Percentiles rank a stretch among this genome's conserved stretches.
phyloP scores from a whole-genome alignment of 2,797 vertebrate genomes.

The Anguilla megastoma region DNA sequence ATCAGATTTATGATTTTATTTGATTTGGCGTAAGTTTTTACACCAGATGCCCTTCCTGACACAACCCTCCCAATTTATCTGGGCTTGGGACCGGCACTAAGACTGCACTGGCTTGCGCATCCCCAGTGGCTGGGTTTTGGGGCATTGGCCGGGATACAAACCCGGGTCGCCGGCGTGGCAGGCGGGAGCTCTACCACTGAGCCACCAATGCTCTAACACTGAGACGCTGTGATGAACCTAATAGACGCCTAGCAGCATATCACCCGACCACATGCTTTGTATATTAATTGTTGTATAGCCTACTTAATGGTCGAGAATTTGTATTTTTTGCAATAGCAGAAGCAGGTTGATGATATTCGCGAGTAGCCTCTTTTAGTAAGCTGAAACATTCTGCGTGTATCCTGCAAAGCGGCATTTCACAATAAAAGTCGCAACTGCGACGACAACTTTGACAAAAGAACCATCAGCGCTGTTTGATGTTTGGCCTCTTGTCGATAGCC shows the following conservation, averaged over 20 bases:
- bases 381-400: background rate
- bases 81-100: no score
- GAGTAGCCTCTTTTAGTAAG: background rate
- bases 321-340: background rate
- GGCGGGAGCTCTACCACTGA: no score
- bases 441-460: constrained; percentile 33
- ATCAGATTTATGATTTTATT: no score
- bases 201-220: no score
- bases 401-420: background rate
- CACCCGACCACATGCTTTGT: no score
- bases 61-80: no score
- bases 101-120: no score
- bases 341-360: background rate
- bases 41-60: no score
- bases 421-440: constrained; percentile 11
- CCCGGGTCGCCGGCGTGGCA: no score
- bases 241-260: background rate
- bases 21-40: no score
- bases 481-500: background rate
- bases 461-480: constrained; percentile 7
- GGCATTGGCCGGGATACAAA: no score
- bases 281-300: background rate
- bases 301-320: background rate
- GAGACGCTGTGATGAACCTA: background rate
- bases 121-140: no score